These are phyloP conservation scores for Syndactyla subalaris DNA, from an alignment of 2,797 vertebrate genomes.

Conservation along the genomic window DNA sequence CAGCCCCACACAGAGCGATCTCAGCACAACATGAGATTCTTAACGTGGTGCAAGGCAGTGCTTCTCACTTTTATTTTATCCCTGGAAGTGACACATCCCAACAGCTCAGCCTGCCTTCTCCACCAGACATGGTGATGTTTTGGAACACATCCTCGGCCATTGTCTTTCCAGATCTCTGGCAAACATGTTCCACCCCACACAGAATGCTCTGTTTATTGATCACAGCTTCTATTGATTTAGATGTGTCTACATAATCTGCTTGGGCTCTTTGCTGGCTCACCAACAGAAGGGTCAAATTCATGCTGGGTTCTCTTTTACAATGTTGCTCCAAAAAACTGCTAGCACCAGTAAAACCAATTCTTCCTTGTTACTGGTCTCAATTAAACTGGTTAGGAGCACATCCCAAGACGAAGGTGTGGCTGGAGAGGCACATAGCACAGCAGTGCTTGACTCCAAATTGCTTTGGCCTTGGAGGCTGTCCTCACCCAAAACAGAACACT, in stretches of 20 bases:
- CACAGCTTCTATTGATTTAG: conserved; percentile 32
- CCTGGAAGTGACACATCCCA: background rate
- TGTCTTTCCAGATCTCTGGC: background rate
- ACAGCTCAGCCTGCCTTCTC: background rate
- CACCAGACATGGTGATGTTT: background rate
- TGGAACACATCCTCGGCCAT: background rate
- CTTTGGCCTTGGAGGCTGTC: background rate
- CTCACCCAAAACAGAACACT: background rate
- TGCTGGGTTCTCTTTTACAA: background rate
- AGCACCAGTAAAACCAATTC: background rate
- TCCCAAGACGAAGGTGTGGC: background rate
- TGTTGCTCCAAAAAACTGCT: background rate
- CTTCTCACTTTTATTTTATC: background rate
- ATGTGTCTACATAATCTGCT: conserved; percentile 14
- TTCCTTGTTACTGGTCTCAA: background rate
- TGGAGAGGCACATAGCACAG: background rate
- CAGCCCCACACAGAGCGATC: background rate
- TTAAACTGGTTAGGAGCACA: background rate
- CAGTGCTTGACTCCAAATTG: background rate
- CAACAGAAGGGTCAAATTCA: background rate
- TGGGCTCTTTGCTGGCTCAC: background rate
- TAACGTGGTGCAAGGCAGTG: background rate
- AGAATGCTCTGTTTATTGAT: background rate
- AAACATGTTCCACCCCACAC: background rate
- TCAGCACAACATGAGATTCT: background rate